These are phyloP conservation scores for Drosophila austrosaltans DNA, from an alignment of 2,888 invertebrate species.

Conservation along the genomic window DNA sequence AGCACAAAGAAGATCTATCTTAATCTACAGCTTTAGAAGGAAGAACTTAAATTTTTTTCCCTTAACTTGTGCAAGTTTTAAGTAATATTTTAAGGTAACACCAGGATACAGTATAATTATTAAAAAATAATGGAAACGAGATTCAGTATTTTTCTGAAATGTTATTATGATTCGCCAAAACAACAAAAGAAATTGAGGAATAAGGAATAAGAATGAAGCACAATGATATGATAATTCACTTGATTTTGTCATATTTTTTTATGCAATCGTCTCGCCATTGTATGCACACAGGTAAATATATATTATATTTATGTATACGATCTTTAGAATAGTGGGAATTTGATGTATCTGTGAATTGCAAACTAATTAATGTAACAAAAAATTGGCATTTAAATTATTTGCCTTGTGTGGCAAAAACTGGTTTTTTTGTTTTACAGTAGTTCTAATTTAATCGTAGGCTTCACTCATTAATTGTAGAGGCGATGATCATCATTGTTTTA, in stretches of 20 bases:
- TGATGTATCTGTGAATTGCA: not conserved
- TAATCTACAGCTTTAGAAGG: too few species aligned
- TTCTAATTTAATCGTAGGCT: slow-evolving; percentile 21
- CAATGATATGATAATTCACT: not conserved
- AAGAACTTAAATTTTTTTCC: too few species aligned
- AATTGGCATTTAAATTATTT: slow-evolving; percentile 12
- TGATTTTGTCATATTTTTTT: not conserved
- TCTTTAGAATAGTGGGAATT: not conserved
- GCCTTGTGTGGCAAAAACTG: not conserved
- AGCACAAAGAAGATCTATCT: too few species aligned
- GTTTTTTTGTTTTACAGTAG: slow-evolving; percentile 15
- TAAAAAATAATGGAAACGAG: too few species aligned
- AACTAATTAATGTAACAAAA: slow-evolving; percentile 7
- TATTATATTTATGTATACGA: not conserved
- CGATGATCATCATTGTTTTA: not conserved
- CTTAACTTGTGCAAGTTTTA: too few species aligned
- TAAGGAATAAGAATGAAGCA: not conserved
- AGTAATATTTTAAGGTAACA: too few species aligned
- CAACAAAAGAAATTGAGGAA: too few species aligned
- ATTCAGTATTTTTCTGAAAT: too few species aligned
- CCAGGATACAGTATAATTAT: too few species aligned
- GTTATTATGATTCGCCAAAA: too few species aligned
- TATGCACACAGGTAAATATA: not conserved
- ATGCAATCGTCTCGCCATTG: too few species aligned
- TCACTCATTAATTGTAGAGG: not conserved